phyloP scores from a whole-genome alignment of 2,113 vertebrate genomes.

The Lophura nycthemera region DNA sequence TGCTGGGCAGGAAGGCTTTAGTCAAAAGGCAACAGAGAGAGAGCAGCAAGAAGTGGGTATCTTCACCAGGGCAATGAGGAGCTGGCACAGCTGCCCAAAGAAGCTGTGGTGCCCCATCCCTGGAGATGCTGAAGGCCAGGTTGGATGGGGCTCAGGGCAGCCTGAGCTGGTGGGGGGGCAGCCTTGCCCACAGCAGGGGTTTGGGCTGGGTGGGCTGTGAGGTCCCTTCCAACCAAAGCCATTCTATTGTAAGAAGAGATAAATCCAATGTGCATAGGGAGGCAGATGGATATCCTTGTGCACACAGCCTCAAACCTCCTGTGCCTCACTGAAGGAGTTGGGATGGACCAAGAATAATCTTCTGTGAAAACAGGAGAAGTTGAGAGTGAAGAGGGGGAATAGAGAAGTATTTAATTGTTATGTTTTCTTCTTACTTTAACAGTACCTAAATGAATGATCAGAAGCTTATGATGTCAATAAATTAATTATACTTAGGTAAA shows the following conservation, averaged over 20 bases:
- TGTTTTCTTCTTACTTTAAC: not conserved
- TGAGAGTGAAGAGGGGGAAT: not conserved
- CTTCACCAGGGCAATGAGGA: too few species aligned
- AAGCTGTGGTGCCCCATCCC: too few species aligned
- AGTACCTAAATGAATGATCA: not conserved
- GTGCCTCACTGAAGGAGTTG: not conserved
- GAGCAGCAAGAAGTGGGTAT: not conserved
- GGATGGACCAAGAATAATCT: not conserved
- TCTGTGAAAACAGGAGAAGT: not conserved
- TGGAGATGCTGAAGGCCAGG: too few species aligned
- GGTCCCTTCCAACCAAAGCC: too few species aligned
- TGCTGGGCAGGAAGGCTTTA: fast-evolving
- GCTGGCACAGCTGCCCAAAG: too few species aligned
- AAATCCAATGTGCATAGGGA: not conserved
- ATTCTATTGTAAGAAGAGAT: not conserved
- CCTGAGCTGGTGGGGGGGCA: too few species aligned
- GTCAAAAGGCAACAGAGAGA: not conserved
- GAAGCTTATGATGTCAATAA: not conserved
- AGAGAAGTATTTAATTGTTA: not conserved
- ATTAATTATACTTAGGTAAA: not conserved
- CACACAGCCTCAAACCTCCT: not conserved
- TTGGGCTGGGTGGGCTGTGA: too few species aligned
- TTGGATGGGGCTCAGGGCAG: too few species aligned
- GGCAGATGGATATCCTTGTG: not conserved
- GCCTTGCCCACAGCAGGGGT: too few species aligned